Evolutionary conservation across 2,888 invertebrate genomes (phyloP).

Genomic region (Laothoe populi): DNA sequence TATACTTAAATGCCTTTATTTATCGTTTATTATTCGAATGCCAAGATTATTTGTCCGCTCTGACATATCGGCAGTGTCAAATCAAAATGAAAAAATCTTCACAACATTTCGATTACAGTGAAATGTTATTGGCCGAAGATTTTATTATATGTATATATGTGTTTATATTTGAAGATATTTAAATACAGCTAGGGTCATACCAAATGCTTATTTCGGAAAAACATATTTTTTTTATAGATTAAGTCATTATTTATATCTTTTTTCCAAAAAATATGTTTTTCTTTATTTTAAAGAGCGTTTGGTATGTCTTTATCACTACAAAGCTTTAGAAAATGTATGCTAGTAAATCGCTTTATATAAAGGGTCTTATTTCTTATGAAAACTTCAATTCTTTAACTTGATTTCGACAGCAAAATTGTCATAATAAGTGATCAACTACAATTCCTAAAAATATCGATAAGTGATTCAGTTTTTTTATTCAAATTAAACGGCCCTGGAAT

Average conservation of each 20-base stretch:
- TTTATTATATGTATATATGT: slow-evolving; percentile 33
- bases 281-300: background rate
- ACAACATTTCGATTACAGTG: slow-evolving; percentile 41
- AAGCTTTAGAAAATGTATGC: slow-evolving; percentile 20
- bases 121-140: slow-evolving; percentile 39
- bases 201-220: background rate
- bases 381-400: background rate
- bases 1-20: no score
- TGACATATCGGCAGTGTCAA: slow-evolving; percentile 19
- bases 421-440: no score
- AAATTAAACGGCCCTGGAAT: no score
- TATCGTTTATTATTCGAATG: no score
- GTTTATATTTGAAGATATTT: slow-evolving; percentile 11
- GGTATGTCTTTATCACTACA: slow-evolving; percentile 8
- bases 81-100: slow-evolving; percentile 33
- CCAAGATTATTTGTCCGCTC: no score
- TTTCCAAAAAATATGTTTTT: background rate
- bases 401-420: slow-evolving; percentile 14
- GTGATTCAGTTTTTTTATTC: no score
- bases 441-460: no score
- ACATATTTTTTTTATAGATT: no score
- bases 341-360: slow-evolving; percentile 14
- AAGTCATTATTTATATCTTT: no score
- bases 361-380: slow-evolving; percentile 5
- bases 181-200: background rate